Base-by-base conservation (phyloP, 2,888 invertebrate genomes). In the Drosophila nigricruria region DNA sequence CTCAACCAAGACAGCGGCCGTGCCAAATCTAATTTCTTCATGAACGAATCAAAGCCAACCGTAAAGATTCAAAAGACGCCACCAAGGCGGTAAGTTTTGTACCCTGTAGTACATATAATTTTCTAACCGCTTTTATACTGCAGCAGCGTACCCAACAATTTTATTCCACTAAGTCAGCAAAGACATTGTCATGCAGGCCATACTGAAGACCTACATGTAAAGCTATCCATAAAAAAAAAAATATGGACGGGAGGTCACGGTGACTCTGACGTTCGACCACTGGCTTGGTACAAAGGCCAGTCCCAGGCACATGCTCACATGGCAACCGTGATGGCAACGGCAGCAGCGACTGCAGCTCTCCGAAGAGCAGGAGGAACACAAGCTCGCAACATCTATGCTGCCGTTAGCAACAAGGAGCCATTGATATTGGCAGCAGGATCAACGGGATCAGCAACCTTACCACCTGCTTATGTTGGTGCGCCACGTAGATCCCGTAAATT, bases 211-310 rank as follows among this genome's bases (percentile, higher is more conserved):
- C 67, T 92, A 20, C 95, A 96, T 92, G 94, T 96, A 9, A 96
- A 96, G 90, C 91, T 96, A 8, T 94, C 95, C 0, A 90, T 96
- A 32, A 96, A 95, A 88, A 96, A 95, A 91, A 96, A 96, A 92
- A 94, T 96, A 52, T 97, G 97, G 97, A 95, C 95, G 3, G 96
- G 96, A 6, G 79, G 92, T 68, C 80, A 94, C 57, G 78, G 76
- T 0, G 84, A 82, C 5, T 53, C 69, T 1, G 84, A 83, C 16
- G 27, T 73, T 56, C 85, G 92, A 53, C 96, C 96, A 0, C 80
- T 96, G 25, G 95, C 95, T 16, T 96, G 96, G 96, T 95, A 95
- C 10, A 93, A 94, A 61, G 94, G 95, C 0, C 69, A 73, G 34
- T 52, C 54, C 14, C 68, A 72, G 23, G 34, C 72, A 3, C 71